Evolutionary conservation across 2,888 invertebrate species (phyloP), one percentile per base, ranked within the genome.

Genomic region (Lottia scabra): DNA sequence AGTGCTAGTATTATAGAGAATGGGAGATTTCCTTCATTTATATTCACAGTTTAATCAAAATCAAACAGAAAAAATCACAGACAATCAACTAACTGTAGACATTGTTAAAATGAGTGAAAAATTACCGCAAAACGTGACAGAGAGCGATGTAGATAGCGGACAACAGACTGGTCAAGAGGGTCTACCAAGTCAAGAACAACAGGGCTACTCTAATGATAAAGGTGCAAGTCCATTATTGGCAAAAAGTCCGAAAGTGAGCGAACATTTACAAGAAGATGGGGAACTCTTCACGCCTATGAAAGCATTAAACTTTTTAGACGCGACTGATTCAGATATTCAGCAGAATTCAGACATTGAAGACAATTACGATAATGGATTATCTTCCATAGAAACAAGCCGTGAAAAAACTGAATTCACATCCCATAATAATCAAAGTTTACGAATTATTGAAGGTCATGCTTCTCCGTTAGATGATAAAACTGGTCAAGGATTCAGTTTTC

Each of bases 361-460:
- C 10, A 13, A 43, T 30, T n/a, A 6, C 44, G 69, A 70, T 19
- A 43, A 70, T 23, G 19, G 65, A 64, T 63, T 38, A 10, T 19
- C 65, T 19, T 65, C 38, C 5, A 13, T 30, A 3, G 30, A n/a
- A 38, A n/a, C 30, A 30, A 65, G 16, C 30, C 16, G 38, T 4
- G 15, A 67, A 23, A 67, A 65, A 38, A 30, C 56, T 56, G n/a
- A 45, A 26, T 43, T 48, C 27, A 65, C 45, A 5, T 63, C 63
- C 8, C 75, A 74, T 48, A 74, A 79, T 19, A 72, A 71, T 46
- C 78, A 78, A 23, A 75, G 75, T 48, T 43, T 78, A 15, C 72
- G 79, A 15, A 79, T 79, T 38, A 79, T 79, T 65, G 79, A 79
- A 68, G 79, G 79, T 43, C 79, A 79, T 62, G 79, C 77, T 19